Evolutionary conservation across 1,140 invertebrate genomes (phyloP), one percentile per base, ranked within the genome.

Genomic region (Hycleus cichorii): DNA sequence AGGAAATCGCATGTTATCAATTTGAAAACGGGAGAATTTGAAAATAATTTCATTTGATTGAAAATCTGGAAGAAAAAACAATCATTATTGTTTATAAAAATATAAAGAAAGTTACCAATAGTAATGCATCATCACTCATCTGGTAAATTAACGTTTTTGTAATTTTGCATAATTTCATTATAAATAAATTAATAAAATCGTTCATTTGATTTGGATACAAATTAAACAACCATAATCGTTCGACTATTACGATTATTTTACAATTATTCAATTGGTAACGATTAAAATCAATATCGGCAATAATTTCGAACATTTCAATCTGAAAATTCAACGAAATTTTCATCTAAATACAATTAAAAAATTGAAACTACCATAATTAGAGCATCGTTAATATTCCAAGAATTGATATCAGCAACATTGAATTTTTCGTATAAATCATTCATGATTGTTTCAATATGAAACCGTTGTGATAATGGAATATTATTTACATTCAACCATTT

Each of bases 151-250:
- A 40, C 6, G 39, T 48, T 24, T 12, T 45, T 39, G 59, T 57
- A 10, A 61, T 53, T 53, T 57, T 61, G 26, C 39, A 47, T 32
- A 61, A 55, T 39, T 47, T 48, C 10, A 7, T 26, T 18, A 61
- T 18, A 57, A 61, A 57, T 26, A 48, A 52, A 25, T 53, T 57
- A 39, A 52, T 42, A 43, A 48, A 45, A 44, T 49, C 39, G 43
- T 61, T 57, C 2, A 9, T 27, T n/a, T 4, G 39, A 38, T 12
- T n/a, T 8, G 11, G 24, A 32, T 39, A 11, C 4, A 53, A 32
- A 48, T 51, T 39, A 10, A 57, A 61, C 48, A 45, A 46, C 59
- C 54, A 61, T 25, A 61, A 32, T 12, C 39, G 46, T 9, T 25
- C 26, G 7, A 61, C 24, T 9, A 45, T 26, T n/a, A 47, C 39